phyloP scores from a whole-genome alignment of 2,888 invertebrate genomes.

The Agrochola lychnidis region DNA sequence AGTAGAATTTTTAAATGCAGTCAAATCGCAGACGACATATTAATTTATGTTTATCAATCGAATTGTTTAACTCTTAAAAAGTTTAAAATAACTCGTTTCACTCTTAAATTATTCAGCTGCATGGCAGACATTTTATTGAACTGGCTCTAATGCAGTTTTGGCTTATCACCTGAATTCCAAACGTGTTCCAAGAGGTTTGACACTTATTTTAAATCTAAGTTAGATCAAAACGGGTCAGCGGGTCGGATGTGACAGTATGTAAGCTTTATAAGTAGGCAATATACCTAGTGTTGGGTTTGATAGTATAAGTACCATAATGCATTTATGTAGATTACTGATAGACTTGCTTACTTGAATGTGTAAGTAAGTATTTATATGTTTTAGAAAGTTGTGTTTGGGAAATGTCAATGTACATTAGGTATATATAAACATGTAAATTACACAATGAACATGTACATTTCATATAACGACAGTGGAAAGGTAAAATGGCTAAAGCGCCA shows the following conservation, averaged over 20 bases:
- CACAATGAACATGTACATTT: too few species aligned
- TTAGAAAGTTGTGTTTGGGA: neutral
- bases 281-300: neutral
- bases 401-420: too few species aligned
- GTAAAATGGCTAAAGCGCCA: too few species aligned
- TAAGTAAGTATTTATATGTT: neutral
- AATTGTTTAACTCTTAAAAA: neutral
- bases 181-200: slow-evolving; percentile 1
- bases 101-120: neutral
- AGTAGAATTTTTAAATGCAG: neutral
- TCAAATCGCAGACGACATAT: neutral
- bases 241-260: neutral
- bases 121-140: neutral
- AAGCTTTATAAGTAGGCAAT: neutral
- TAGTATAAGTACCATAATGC: neutral
- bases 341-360: neutral
- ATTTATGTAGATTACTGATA: neutral
- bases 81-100: neutral
- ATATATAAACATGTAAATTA: too few species aligned
- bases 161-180: slow-evolving; percentile 2
- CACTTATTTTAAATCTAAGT: slow-evolving; percentile 14
- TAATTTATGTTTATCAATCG: neutral
- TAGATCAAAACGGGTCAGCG: neutral
- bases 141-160: neutral
- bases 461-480: too few species aligned